A percentile compares a stretch with the other conserved stretches of the same genome.
These are phyloP conservation scores for Cheilosia scutellata DNA, from an alignment of 2,888 invertebrate species.

Conservation along the genomic window DNA sequence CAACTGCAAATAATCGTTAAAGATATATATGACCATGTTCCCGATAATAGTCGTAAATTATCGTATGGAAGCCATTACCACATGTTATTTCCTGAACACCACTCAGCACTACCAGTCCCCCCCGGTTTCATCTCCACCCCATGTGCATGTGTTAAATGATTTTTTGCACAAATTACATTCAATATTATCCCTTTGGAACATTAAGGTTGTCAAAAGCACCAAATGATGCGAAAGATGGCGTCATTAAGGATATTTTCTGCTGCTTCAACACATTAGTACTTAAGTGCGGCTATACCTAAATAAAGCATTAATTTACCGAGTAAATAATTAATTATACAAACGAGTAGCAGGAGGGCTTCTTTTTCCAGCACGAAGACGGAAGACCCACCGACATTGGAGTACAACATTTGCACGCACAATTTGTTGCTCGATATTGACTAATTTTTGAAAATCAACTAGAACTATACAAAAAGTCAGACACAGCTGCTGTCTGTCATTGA, in stretches of 20 bases:
- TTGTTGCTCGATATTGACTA: neutral
- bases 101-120: neutral
- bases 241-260: slow-evolving; percentile 59
- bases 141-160: slow-evolving; percentile 24
- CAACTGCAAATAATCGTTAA: slow-evolving; percentile 41
- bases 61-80: slow-evolving; percentile 59
- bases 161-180: slow-evolving; percentile 58
- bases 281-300: slow-evolving; percentile 28
- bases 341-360: neutral
- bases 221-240: slow-evolving; percentile 55
- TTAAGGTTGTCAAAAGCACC: slow-evolving; percentile 68
- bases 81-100: slow-evolving; percentile 40
- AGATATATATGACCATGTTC: slow-evolving; percentile 38
- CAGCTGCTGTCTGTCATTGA: slow-evolving; percentile 4
- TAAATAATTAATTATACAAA: slow-evolving; percentile 57
- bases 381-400: neutral
- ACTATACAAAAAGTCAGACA: slow-evolving; percentile 13
- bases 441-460: neutral
- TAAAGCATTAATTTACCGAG: slow-evolving; percentile 52
- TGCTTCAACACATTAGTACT: slow-evolving; percentile 46
- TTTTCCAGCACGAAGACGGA: slow-evolving; percentile 14
- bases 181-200: slow-evolving; percentile 54
- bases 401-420: slow-evolving; percentile 7
- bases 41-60: slow-evolving; percentile 65
- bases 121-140: too few species aligned